phyloP scores from a whole-genome alignment of 2,888 invertebrate species.

The Meteorus colon region DNA sequence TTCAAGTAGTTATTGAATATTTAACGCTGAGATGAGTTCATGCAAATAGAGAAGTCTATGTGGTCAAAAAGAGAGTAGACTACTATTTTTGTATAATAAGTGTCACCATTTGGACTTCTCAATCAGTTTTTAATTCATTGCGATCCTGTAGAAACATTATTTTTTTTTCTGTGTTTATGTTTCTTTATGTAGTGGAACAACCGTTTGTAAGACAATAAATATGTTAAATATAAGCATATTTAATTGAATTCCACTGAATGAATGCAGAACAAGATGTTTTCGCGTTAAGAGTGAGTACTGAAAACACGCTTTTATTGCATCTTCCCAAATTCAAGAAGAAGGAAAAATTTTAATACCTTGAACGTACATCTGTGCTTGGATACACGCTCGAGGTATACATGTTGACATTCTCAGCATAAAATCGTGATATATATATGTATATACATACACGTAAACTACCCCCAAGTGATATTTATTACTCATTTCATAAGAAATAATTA shows the following conservation, averaged over 20 bases:
- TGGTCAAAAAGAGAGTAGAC: neutral
- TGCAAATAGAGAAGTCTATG: neutral
- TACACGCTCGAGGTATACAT: neutral
- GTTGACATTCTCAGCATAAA: too few species aligned
- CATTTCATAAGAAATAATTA: too few species aligned
- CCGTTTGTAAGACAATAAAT: constrained; percentile 13
- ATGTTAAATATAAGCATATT: constrained; percentile 9
- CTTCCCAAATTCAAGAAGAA: too few species aligned
- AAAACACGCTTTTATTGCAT: constrained; percentile 1
- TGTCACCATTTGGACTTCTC: neutral
- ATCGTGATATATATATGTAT: too few species aligned
- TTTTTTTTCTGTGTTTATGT: constrained; percentile 14
- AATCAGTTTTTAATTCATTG: constrained; percentile 4
- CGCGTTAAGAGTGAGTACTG: constrained; percentile 5
- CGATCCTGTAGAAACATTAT: neutral
- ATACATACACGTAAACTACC: too few species aligned
- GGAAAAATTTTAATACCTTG: too few species aligned
- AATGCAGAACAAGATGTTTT: neutral
- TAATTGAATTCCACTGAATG: constrained; percentile 11
- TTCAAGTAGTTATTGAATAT: neutral
- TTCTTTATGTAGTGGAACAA: neutral
- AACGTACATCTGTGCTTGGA: too few species aligned
- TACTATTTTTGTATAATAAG: constrained; percentile 16
- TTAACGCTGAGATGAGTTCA: neutral
- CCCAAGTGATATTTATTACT: too few species aligned